phyloP scores from a whole-genome alignment of 2,113 vertebrate genomes.

The Rhinopomastus cyanomelas region DNA sequence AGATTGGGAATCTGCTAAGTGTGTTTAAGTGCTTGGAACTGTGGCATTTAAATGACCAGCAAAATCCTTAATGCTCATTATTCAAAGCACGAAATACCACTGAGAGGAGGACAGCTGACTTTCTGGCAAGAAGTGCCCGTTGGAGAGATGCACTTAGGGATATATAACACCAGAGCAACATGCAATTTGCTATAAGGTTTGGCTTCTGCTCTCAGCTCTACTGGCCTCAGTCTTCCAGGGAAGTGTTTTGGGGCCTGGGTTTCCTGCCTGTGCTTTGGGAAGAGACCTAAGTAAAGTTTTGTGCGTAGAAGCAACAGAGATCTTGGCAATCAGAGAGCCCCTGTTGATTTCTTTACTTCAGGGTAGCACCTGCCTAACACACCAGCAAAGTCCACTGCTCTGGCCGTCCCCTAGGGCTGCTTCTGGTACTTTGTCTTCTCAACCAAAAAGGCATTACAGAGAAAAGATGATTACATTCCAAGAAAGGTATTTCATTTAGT shows the following conservation, averaged over 20 bases:
- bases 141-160: conserved; percentile 1
- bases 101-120: neutral
- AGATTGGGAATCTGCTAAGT: conserved; percentile 25
- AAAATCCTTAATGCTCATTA: conserved; percentile 29
- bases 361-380: neutral
- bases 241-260: neutral
- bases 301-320: neutral
- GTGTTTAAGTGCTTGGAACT: conserved; percentile 30
- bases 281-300: neutral
- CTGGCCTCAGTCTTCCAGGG: neutral
- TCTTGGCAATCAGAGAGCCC: neutral
- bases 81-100: neutral
- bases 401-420: neutral
- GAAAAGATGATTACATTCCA: neutral
- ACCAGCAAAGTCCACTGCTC: neutral
- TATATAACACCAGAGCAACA: neutral
- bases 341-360: neutral
- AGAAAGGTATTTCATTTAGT: neutral
- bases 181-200: neutral
- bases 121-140: conserved; percentile 26
- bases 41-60: conserved; percentile 31
- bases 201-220: neutral
- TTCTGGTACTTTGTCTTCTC: neutral
- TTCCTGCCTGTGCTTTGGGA: neutral
- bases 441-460: neutral